Evolutionary conservation across 2,888 invertebrate genomes (phyloP).

Genomic region (Acleris laterana): DNA sequence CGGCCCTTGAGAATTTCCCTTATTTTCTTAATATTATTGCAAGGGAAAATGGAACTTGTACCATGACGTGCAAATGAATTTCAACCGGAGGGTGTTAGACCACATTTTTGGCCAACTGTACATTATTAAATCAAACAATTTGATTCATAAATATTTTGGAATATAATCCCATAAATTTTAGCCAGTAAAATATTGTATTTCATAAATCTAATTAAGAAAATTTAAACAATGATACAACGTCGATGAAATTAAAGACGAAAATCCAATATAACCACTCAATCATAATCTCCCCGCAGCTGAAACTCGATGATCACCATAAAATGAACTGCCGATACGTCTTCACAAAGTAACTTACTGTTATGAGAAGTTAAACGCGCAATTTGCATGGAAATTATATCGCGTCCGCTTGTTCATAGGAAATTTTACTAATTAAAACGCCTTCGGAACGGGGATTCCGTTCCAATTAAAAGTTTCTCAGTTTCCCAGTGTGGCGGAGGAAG

Average conservation of each 20-base stretch:
- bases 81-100: too few relatives aligned
- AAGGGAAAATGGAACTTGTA: too few relatives aligned
- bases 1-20: too few relatives aligned
- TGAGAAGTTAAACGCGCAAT: conserved; percentile 80
- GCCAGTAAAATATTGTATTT: too few relatives aligned
- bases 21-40: too few relatives aligned
- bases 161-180: too few relatives aligned
- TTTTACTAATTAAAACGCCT: conserved; percentile 83
- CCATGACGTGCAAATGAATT: too few relatives aligned
- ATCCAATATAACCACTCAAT: conserved; percentile 26
- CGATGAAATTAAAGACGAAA: neutral
- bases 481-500: conserved; percentile 48
- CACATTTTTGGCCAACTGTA: too few relatives aligned
- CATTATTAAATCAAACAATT: too few relatives aligned
- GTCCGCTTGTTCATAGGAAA: conserved; percentile 81
- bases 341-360: conserved; percentile 50
- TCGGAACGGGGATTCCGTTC: conserved; percentile 76
- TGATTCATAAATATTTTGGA: too few relatives aligned
- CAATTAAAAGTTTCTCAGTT: conserved; percentile 79
- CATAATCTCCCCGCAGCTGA: conserved; percentile 15
- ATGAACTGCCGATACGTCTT: conserved; percentile 48
- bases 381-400: conserved; percentile 83
- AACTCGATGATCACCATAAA: conserved; percentile 48
- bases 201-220: too few relatives aligned
- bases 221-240: neutral